Percentiles rank a stretch among this genome's conserved stretches.
These are phyloP conservation scores for Ceratina japonica DNA, from an alignment of 1,140 invertebrate species.

Conservation along the genomic window DNA sequence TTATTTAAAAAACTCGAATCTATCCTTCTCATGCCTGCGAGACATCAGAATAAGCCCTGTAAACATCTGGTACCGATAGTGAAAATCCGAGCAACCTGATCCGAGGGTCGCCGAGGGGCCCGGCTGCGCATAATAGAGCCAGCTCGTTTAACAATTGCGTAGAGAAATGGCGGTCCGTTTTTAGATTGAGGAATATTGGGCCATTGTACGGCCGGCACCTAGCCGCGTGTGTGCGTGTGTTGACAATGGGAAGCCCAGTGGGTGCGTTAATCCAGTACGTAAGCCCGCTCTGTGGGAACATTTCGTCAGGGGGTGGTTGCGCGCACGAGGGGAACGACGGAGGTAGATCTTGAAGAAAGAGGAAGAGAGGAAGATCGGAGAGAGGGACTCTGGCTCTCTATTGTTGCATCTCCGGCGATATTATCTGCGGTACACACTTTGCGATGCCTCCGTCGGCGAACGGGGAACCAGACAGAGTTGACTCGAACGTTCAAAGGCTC, in stretches of 20 bases:
- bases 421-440: conserved; percentile 57
- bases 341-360: neutral
- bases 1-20: too few relatives aligned
- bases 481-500: conserved; percentile 55
- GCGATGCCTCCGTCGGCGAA: conserved; percentile 65
- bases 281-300: conserved; percentile 64
- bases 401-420: conserved; percentile 62
- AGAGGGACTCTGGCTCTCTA: conserved; percentile 56
- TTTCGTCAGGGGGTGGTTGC: conserved; percentile 49
- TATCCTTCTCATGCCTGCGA: too few relatives aligned
- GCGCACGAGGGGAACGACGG: neutral
- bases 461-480: conserved; percentile 47
- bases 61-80: conserved; percentile 49
- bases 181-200: conserved; percentile 68
- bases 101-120: conserved; percentile 48
- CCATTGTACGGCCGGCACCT: conserved; percentile 56
- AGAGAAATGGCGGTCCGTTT: conserved; percentile 62
- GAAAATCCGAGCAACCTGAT: conserved; percentile 63
- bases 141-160: conserved; percentile 62
- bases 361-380: too few relatives aligned
- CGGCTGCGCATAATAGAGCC: conserved; percentile 54
- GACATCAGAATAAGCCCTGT: neutral
- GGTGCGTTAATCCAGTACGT: conserved; percentile 61
- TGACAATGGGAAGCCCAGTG: conserved; percentile 68
- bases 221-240: conserved; percentile 35